Base-by-base conservation (phyloP, 2,888 invertebrate genomes). In the Priapulus caudatus region DNA sequence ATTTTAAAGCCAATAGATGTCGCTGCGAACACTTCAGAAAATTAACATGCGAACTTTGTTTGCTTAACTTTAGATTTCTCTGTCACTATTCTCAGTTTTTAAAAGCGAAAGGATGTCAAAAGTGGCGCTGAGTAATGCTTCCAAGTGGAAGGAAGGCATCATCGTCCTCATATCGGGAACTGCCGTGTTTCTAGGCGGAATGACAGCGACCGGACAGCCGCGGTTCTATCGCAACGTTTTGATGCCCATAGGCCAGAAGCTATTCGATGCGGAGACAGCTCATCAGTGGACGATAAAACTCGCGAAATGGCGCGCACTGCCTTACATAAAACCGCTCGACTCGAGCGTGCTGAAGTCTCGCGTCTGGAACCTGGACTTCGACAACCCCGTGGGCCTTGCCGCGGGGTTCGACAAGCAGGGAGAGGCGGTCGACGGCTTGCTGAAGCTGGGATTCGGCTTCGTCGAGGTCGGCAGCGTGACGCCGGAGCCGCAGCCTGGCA, bases 321-420 rank as follows among this genome's bases (percentile, higher is more conserved):
- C 69, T 16, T 56, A 55, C 47, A 58, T 61, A 20, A 62, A 59
- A 48, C 51, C 57, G 18, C 56, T 60, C 43, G 64, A 68, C 45
- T 50, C 5, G 3, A 18, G 19, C 15, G 44, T 47, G 20, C 20
- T 54, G 23, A 10, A 16, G 23, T 45, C 52, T 45, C 22, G 55
- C 51, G 48, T 66, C 4, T 60, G 65, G 47, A 65, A 63, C n/a
- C 53, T 80, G 56, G 70, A 81, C 15, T 79, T 98, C 56, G 75
- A 77, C 51, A 95, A 92, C 74, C 97, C 97, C 0, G 72, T 98
- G 61, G 97, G 98, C n/a, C 81, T 98, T 65, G 97, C 97, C 21
- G 98, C 97, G 53, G 98, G 97, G 3, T 97, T 97, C 74, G 98
- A 98, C 71, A 98, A 99, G 72, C 83, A 97, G 72, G 95, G 83